These are phyloP conservation scores for Hoplodrina ambigua DNA, from an alignment of 2,888 invertebrate species.

Conservation along the genomic window DNA sequence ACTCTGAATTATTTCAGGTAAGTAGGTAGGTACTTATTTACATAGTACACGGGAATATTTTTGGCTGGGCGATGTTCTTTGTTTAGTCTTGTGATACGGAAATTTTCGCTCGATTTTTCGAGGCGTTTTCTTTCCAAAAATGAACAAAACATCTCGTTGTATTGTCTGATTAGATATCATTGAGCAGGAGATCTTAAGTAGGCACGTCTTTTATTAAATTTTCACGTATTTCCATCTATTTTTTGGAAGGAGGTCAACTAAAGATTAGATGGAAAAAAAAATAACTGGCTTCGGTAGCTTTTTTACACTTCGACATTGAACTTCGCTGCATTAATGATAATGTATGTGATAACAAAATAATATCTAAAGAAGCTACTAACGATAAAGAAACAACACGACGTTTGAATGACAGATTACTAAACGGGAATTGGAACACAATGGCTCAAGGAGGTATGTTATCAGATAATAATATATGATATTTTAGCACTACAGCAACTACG, in stretches of 20 bases:
- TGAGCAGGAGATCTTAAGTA: background rate
- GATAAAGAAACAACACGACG: conserved; percentile 28
- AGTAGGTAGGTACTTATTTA: conserved; percentile 1
- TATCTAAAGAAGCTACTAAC: conserved; percentile 31
- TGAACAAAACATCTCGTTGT: conserved; percentile 15
- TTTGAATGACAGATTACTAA: conserved; percentile 48
- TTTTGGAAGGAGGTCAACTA: background rate
- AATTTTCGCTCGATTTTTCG: conserved; percentile 18
- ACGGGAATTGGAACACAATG: conserved; percentile 43
- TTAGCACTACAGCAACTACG: conserved; percentile 2
- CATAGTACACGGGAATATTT: conserved; percentile 36
- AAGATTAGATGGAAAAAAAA: background rate
- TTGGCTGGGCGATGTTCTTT: conserved; percentile 54
- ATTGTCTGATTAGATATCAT: background rate
- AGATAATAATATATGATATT: conserved; percentile 49
- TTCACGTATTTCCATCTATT: background rate
- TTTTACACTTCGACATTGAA: conserved; percentile 51
- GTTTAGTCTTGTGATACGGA: conserved; percentile 39
- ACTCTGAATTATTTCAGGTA: conserved; percentile 26
- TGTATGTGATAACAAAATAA: conserved; percentile 33
- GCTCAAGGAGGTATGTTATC: conserved; percentile 56
- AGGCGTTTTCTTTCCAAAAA: conserved; percentile 8
- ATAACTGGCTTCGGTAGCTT: background rate
- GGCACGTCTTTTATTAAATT: background rate
- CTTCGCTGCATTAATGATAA: conserved; percentile 38